Evolutionary conservation across 2,888 invertebrate genomes (phyloP), one percentile per base, ranked within the genome.

Genomic region (Agonopterix heracliana): DNA sequence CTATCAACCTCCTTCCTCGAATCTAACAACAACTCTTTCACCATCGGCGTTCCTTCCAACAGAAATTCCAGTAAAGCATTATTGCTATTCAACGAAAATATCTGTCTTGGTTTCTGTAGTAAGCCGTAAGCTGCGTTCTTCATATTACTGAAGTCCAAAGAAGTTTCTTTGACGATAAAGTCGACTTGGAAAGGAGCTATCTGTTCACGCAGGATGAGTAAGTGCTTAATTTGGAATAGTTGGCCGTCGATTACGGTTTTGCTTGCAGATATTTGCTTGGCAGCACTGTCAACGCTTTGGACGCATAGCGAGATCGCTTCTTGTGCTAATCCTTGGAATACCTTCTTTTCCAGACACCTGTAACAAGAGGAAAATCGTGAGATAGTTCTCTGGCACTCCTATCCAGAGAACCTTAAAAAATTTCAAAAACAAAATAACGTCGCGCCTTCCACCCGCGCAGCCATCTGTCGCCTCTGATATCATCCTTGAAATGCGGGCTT

Each of bases 111-210:
- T 63, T 94, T 95, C 54, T 94, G 93, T 0, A 95, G 75, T 1
- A 95, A 71, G 0, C 93, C 93, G 52, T 92, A 92, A 45, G 97
- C 96, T 0, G 96, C 96, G 43, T 93, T 94, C 81, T 94, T 98
- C 47, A 98, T 92, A 75, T 96, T 96, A 59, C 96, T 96, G 65
- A 98, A 98, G 81, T 99, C 99, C 55, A 99, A 79, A 12, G 94
- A 93, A 5, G 97, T 97, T 78, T 99, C 99, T 69, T 96, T 96
- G 0, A 98, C 92, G 0, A 97, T 93, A 62, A 96, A 96, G 71
- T 97, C 98, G 0, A 97, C 96, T 78, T 98, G 97, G 73, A 99
- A 99, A 0, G 99, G 99, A 0, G 98, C 97, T 34, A 99, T 99
- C 80, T 99, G 99, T 74, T 99, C 99, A 14, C 99, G 87, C 1